Evolutionary conservation across 2,113 vertebrate species (phyloP).

Genomic region (Neogale vison): DNA sequence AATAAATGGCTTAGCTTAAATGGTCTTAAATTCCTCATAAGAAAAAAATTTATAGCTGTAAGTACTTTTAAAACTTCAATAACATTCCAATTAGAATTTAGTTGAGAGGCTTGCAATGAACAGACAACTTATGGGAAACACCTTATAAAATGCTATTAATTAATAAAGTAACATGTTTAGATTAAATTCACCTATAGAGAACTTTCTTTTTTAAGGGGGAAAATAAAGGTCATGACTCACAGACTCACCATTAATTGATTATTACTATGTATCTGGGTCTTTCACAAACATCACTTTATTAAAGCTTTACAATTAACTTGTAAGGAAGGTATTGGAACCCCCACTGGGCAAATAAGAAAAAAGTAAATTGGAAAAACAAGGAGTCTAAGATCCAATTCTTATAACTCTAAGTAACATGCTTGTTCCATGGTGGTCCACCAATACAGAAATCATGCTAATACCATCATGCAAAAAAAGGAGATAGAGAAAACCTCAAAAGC

Average conservation of each 20-base stretch:
- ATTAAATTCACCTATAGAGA: not conserved
- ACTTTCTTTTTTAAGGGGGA: not conserved
- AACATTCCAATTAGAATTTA: slow-evolving; percentile 38
- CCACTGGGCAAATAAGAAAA: not conserved
- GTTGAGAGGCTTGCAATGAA: not conserved
- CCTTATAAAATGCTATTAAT: not conserved
- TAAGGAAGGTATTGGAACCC: not conserved
- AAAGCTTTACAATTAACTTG: not conserved
- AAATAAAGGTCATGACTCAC: not conserved
- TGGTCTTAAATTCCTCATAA: slow-evolving; percentile 12
- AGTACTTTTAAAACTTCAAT: not conserved
- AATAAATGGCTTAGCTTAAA: slow-evolving; percentile 6
- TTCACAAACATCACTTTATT: not conserved
- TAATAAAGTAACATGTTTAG: not conserved
- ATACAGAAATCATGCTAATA: not conserved
- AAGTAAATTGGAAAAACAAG: not conserved
- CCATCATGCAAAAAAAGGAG: not conserved
- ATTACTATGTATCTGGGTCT: not conserved
- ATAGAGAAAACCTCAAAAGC: not conserved
- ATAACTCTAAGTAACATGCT: not conserved
- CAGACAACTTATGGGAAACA: not conserved
- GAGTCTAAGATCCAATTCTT: slow-evolving; percentile 6
- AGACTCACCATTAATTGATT: not conserved
- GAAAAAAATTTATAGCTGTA: not conserved
- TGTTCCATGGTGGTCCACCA: not conserved